Base-by-base conservation (phyloP, 2,888 invertebrate species). In the Acanthococcus lagerstroemiae region DNA sequence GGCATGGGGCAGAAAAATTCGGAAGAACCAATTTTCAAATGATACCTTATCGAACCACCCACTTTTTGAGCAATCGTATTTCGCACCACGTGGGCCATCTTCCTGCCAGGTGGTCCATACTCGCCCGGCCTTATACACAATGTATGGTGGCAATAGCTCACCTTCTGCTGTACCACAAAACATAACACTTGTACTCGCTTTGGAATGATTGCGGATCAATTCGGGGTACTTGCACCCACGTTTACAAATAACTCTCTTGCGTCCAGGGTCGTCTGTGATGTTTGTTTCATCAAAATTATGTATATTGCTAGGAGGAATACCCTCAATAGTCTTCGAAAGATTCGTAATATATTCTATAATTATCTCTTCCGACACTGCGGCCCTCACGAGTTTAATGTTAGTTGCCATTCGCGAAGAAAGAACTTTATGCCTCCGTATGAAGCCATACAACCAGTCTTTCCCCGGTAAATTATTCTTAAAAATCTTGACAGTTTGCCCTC, bases 101-200 rank as follows among this genome's bases (percentile, higher is more conserved):
- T 71, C 68, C 5, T 58, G 68, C 75, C 74, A 75, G 3, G 72
- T 69, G 21, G 71, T 65, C 69, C 68, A 72, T 61, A 76, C 48
- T 30, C 72, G 46, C 66, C 67, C 68, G 1, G 72, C 63, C 67
- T 73, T 74, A 67, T 75, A 76, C 44, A 76, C 73, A 9, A 76
- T 72, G 69, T 75, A 76, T 25, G 72, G 73, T 17, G 74, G 75
- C 50, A 76, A 68, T 6, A 74, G 54, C 24, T 67, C 67, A n/a
- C 76, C 76, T 66, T 69, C 63, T 30, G 75, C 75, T 63, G 73
- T 70, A 6, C 71, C 74, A 69, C 71, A 71, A 67, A 75, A 72
- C 76, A 77, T 76, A 1, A 76, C 66, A 6, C 73, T 72, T 17
- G 69, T 73, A 9, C 71, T 67, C n/a, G 70, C 67, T 71, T 76